Evolutionary conservation across 2,797 vertebrate genomes (phyloP).

Genomic region (Falco concolor): DNA sequence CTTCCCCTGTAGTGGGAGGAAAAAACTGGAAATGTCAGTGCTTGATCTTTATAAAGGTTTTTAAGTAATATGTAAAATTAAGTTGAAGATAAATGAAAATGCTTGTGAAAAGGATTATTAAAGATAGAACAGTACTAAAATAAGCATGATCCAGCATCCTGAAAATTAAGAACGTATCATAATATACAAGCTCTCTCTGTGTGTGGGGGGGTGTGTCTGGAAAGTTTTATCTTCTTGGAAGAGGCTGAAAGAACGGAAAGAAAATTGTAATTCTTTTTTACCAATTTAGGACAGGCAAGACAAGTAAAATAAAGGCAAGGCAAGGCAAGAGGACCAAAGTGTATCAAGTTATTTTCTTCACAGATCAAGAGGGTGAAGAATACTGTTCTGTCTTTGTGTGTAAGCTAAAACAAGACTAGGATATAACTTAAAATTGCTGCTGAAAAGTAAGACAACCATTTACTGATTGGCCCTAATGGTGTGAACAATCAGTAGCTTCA

Average conservation of each 20-base stretch:
- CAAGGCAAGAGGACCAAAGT: not conserved
- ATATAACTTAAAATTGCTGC: not conserved
- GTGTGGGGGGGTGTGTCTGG: not conserved
- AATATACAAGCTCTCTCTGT: not conserved
- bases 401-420: not conserved
- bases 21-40: conserved; percentile 2
- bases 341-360: not conserved
- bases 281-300: not conserved
- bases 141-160: not conserved
- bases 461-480: not conserved
- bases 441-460: not conserved
- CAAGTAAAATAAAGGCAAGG: not conserved
- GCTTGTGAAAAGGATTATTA: not conserved
- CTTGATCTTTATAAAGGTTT: conserved; percentile 13
- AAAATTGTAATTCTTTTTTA: not conserved
- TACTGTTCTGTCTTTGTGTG: not conserved
- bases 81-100: conserved; percentile 30
- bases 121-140: not conserved
- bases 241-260: not conserved
- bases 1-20: conserved; percentile 15
- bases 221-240: conserved; percentile 6
- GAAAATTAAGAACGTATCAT: not conserved
- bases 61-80: conserved; percentile 3
- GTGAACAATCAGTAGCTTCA: not conserved
- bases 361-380: not conserved